Percentiles rank a stretch among this genome's conserved stretches.
These are phyloP conservation scores for Aphyosemion australe DNA, from an alignment of 2,113 vertebrate genomes.

Conservation along the genomic window DNA sequence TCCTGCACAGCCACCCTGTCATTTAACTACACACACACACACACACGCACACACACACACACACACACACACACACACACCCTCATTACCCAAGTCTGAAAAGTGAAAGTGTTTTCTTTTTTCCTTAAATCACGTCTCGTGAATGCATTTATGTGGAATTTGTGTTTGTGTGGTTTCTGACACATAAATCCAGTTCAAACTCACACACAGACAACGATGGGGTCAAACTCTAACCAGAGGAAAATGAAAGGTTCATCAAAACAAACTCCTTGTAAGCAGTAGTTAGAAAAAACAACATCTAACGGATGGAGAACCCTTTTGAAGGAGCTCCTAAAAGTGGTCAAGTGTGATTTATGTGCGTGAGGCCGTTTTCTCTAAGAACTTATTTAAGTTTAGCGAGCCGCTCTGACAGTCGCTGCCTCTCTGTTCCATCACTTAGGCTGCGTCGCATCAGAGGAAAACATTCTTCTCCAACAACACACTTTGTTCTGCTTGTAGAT, in stretches of 20 bases:
- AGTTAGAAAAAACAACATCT: constrained; percentile 27
- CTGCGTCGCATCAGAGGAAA: constrained; percentile 16
- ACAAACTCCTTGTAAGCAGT: constrained; percentile 20
- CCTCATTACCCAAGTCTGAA: constrained; percentile 17
- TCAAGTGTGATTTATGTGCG: constrained; percentile 49
- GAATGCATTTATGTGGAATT: constrained; percentile 39
- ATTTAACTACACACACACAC: constrained; percentile 40
- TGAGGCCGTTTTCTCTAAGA: constrained; percentile 16
- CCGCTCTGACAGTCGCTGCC: not conserved
- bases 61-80: no score
- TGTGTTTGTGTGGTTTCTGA: constrained; percentile 45
- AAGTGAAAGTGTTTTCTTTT: constrained; percentile 34
- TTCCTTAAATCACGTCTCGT: constrained; percentile 39
- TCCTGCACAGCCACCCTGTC: constrained; percentile 52
- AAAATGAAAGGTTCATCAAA: constrained; percentile 17
- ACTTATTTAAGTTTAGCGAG: constrained; percentile 15
- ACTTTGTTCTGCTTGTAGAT: not conserved
- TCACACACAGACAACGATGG: constrained; percentile 13
- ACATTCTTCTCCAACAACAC: constrained; percentile 4
- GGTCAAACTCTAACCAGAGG: constrained; percentile 9
- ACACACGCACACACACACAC: constrained; percentile 25
- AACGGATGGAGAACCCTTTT: constrained; percentile 20
- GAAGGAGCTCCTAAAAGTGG: constrained; percentile 63
- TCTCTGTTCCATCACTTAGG: constrained; percentile 6
- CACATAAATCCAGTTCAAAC: constrained; percentile 31